A percentile compares a stretch with the other conserved stretches of the same genome.
Evolutionary conservation across 1,140 invertebrate genomes (phyloP).

Genomic region (Matsumurasca onukii): DNA sequence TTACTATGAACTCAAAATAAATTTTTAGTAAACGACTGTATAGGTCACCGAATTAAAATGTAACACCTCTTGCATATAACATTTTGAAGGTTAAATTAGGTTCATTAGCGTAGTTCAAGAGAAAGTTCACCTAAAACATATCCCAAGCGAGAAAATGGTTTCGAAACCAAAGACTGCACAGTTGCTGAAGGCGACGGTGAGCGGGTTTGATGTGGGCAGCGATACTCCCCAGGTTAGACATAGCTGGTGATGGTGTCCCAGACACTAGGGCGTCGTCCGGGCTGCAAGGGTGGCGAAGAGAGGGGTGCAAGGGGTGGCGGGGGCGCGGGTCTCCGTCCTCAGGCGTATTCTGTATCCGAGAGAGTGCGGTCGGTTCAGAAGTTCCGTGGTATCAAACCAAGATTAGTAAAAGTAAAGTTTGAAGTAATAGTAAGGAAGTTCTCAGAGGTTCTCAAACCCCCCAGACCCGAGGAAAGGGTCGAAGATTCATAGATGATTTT

Average conservation of each 20-base stretch:
- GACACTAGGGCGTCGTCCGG: slow-evolving; percentile 26
- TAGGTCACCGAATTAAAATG: neutral
- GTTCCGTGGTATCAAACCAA: slow-evolving; percentile 37
- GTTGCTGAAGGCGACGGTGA: slow-evolving; percentile 32
- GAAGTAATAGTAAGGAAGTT: neutral
- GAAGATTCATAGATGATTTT: neutral
- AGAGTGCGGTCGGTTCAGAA: slow-evolving; percentile 60
- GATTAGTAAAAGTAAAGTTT: neutral
- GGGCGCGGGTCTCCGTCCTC: slow-evolving; percentile 51
- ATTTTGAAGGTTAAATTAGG: neutral
- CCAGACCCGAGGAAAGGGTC: neutral
- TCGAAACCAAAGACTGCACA: slow-evolving; percentile 29
- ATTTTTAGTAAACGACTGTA: neutral
- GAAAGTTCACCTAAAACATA: neutral
- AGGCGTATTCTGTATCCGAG: slow-evolving; percentile 75
- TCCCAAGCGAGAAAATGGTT: neutral
- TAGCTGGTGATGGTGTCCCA: slow-evolving; percentile 37
- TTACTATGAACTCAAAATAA: neutral
- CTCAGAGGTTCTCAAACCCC: neutral
- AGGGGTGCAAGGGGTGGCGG: neutral
- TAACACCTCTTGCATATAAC: neutral
- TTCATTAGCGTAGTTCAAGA: neutral
- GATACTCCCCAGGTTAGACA: slow-evolving; percentile 36
- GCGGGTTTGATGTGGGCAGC: slow-evolving; percentile 39
- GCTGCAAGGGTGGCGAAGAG: neutral